Evolutionary conservation across 1,140 invertebrate genomes (phyloP), one percentile per base, ranked within the genome.

Genomic region (Drusus annulatus): DNA sequence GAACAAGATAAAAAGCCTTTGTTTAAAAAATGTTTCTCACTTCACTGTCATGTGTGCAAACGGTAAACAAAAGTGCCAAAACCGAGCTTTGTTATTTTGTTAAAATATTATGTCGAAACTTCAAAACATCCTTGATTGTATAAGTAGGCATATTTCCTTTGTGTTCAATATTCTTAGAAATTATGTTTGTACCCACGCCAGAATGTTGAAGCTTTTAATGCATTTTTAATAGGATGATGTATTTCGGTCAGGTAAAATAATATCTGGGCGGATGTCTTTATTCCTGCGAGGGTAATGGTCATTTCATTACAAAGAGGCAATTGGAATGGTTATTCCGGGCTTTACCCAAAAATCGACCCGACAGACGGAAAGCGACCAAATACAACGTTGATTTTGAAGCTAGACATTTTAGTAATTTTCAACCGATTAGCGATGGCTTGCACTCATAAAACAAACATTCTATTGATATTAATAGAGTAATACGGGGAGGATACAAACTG

Each of bases 171-270:
- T 56, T 56, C 19, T 17, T 17, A 60, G 19, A 60, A 60, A 60
- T 60, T 23, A 60, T 31, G 31, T 45, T 31, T 25, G 13, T 31
- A 25, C 2, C 21, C 62, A 25, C 25, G 62, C 10, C 8, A 65
- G 62, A 28, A 65, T 25, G 23, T 65, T 45, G 36, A 31, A 65
- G 21, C 6, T 63, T 25, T 28, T 65, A 28, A 65, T 65, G 62
- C 16, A 65, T 65, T 65, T 65, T 65, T 65, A 65, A 65, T 65
- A 65, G 7, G 21, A 63, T 63, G 28, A 63, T 63, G 60, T 10
- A 4, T 63, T 63, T 45, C 60, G 23, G 19, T 63, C 23, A 21
- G 60, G 60, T 17, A 65, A 25, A 25, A 28, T 28, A 45, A 8
- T 45, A 65, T 7, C 28, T 15, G 23, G 36, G 62, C 62, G 62